Evolutionary conservation across 1,140 invertebrate species (phyloP).

Genomic region (Halesus radiatus): DNA sequence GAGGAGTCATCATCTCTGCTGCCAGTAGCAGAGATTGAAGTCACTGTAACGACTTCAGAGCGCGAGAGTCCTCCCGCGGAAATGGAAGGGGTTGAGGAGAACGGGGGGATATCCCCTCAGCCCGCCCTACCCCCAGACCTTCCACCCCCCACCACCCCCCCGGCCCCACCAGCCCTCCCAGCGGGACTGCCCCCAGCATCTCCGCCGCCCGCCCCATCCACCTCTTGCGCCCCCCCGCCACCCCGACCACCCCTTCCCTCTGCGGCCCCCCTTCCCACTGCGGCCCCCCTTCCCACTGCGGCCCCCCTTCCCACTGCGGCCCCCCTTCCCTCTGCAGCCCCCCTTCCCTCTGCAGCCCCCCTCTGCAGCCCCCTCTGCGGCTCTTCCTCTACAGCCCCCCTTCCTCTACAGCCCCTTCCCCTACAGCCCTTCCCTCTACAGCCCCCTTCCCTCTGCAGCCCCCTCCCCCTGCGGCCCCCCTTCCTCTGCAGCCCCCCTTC

Average conservation of each 20-base stretch:
- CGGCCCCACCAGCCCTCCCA: not conserved
- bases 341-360: too few species aligned
- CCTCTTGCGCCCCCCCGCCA: too few species aligned
- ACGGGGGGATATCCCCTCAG: not conserved
- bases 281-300: too few species aligned
- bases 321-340: not conserved
- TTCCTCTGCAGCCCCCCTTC: not conserved
- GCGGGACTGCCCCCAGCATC: not conserved
- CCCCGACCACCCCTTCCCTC: not conserved
- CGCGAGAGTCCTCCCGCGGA: not conserved
- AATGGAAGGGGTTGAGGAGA: too few species aligned
- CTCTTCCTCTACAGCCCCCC: not conserved
- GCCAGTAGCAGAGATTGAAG: constrained; percentile 7
- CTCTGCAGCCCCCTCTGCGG: not conserved
- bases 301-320: not conserved
- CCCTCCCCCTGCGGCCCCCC: too few species aligned
- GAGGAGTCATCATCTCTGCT: not conserved
- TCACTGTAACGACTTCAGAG: not conserved
- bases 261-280: not conserved
- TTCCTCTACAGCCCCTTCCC: not conserved
- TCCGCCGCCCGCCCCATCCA: too few species aligned
- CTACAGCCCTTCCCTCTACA: not conserved
- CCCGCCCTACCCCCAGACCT: not conserved
- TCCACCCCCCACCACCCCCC: not conserved
- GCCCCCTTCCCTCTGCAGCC: not conserved